Evolutionary conservation across 2,113 vertebrate genomes (phyloP), one percentile per base, ranked within the genome.

Genomic region (Trematocara unimaculatum): DNA sequence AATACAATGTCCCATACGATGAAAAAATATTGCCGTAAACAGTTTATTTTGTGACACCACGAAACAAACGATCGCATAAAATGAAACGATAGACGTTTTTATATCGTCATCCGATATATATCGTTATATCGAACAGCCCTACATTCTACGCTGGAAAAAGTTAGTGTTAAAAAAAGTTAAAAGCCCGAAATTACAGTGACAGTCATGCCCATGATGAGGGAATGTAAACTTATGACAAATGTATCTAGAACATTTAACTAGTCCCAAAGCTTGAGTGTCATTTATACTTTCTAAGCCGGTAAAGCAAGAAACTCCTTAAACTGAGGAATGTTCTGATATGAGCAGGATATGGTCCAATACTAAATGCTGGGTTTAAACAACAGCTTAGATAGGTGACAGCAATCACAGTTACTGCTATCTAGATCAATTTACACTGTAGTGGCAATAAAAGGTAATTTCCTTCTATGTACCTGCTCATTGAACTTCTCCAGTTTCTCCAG

Each of bases 401-500:
- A 29, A 47, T 45, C 38, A 45, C 67, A 45, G 20, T 72, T 10
- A 26, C 38, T 10, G 38, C 8, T 40, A 15, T 74, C 20, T 47
- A 47, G 3, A 29, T 47, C 42, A 31, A 8, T 49, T 74, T 74
- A 47, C 40, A 47, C 23, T 47, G 42, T 26, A 17, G 67, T 72
- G 40, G 40, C 40, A 72, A 53, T 42, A 31, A 56, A 35, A 13
- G 9, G 20, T 23, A 3, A 18, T 58, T 40, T 20, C 54, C 5
- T 53, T 18, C 49, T 3, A 1, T n/a, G n/a, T 98, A 99, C 99
- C 98, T 99, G 98, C 91, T 99, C 98, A 23, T 98, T 99, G 93
- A 99, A 98, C 94, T 98, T 99, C 92, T 99, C 98, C 94, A 99
- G 96, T 94, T 98, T 97, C 91, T 99, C 98, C 88, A 99, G 94